These are phyloP conservation scores for Alethe castanea DNA, from an alignment of 2,113 vertebrate species.

Conservation along the genomic window DNA sequence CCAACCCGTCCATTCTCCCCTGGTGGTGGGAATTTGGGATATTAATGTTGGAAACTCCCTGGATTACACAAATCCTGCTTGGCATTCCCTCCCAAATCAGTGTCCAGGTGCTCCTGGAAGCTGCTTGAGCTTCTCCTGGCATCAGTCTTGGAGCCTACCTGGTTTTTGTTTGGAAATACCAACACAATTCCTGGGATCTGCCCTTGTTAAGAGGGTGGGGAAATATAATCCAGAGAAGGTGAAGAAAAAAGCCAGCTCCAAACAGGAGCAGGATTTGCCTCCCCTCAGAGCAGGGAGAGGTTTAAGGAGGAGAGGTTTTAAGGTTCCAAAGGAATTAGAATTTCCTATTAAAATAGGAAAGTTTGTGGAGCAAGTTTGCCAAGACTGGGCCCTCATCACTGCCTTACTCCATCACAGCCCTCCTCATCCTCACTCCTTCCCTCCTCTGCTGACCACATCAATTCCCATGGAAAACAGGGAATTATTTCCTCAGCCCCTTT, in stretches of 20 bases:
- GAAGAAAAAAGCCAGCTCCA: neutral
- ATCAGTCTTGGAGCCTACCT: rapidly evolving
- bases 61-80: neutral
- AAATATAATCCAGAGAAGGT: neutral
- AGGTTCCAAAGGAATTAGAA: neutral
- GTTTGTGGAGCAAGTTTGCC: neutral
- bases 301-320: neutral
- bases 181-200: neutral
- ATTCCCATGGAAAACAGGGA: neutral
- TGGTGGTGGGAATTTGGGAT: neutral
- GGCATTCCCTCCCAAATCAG: neutral
- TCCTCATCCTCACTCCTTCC: neutral
- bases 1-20: neutral
- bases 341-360: neutral
- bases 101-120: rapidly evolving
- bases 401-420: neutral
- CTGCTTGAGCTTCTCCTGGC: neutral
- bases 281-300: neutral
- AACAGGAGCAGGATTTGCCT: rapidly evolving
- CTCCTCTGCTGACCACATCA: neutral
- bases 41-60: neutral
- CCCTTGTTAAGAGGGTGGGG: no score
- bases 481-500: neutral
- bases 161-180: neutral
- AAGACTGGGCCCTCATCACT: rapidly evolving